phyloP scores from a whole-genome alignment of 2,113 vertebrate species.

The Corvus moneduloides region DNA sequence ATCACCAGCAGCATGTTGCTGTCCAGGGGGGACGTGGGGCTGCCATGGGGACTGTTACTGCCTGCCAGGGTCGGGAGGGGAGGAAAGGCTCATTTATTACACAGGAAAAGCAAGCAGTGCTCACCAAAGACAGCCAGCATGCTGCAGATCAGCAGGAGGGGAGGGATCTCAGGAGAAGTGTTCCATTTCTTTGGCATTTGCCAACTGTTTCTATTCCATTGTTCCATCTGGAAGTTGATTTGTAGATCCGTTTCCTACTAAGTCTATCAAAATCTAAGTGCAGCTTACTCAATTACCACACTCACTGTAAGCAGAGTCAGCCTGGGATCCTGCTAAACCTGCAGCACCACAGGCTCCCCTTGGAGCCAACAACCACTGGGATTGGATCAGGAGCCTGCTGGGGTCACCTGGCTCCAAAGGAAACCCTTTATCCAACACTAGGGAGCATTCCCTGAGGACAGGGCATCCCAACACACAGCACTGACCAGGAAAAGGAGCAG shows the following conservation, averaged over 20 bases:
- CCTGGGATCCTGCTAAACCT: not conserved
- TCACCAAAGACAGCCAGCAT: not conserved
- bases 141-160: not conserved
- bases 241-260: not conserved
- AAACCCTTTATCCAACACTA: not conserved
- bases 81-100: not conserved
- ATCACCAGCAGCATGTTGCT: constrained; percentile 90
- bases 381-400: not conserved
- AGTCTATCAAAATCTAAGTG: not conserved
- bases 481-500: not conserved
- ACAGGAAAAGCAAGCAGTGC: not conserved
- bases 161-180: not conserved
- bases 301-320: not conserved
- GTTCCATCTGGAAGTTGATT: not conserved
- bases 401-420: not conserved
- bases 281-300: not conserved
- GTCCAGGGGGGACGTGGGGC: constrained; percentile 80
- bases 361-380: not conserved
- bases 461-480: not conserved
- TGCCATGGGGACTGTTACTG: constrained; percentile 85
- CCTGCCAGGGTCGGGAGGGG: constrained; percentile 61
- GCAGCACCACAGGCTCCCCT: not conserved
- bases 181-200: not conserved
- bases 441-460: not conserved
- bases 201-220: not conserved